These are phyloP conservation scores for Recurvirostra avosetta DNA, from an alignment of 2,113 vertebrate genomes.

Conservation along the genomic window DNA sequence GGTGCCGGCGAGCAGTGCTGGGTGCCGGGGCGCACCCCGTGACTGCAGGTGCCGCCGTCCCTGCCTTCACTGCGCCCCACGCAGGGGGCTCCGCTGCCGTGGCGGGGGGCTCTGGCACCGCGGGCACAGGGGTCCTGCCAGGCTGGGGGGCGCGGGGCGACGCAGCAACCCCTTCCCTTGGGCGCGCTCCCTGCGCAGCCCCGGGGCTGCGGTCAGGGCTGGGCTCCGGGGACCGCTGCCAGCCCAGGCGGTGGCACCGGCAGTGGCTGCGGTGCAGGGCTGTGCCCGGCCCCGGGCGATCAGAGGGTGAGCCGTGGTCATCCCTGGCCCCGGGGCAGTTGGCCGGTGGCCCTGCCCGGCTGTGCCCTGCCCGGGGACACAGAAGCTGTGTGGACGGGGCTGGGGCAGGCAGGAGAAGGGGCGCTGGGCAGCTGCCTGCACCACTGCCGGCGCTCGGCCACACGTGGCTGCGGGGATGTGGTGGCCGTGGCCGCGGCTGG, in stretches of 20 bases:
- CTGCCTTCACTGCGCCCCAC: too few species aligned
- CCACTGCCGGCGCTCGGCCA: fast-evolving
- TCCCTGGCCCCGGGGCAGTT: fast-evolving
- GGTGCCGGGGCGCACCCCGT: neutral
- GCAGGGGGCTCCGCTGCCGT: neutral
- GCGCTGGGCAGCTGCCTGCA: fast-evolving
- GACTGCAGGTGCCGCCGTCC: too few species aligned
- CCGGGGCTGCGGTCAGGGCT: neutral
- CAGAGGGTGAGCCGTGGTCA: neutral
- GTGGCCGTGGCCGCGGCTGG: neutral
- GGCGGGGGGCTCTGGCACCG: neutral
- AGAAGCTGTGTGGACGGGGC: fast-evolving
- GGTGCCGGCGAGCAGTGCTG: neutral
- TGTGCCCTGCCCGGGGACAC: neutral
- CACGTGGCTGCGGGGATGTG: neutral
- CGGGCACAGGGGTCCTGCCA: fast-evolving
- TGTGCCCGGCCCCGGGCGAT: fast-evolving
- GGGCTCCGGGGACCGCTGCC: neutral
- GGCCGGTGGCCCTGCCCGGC: fast-evolving
- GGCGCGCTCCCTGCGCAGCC: neutral
- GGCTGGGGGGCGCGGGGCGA: fast-evolving
- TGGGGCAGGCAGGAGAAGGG: neutral
- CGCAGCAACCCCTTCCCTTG: neutral
- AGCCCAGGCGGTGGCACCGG: fast-evolving
- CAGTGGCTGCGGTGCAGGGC: neutral